Conservation (phyloP, 2,113 vertebrate species). For the Lasiurus cinereus region DNA sequence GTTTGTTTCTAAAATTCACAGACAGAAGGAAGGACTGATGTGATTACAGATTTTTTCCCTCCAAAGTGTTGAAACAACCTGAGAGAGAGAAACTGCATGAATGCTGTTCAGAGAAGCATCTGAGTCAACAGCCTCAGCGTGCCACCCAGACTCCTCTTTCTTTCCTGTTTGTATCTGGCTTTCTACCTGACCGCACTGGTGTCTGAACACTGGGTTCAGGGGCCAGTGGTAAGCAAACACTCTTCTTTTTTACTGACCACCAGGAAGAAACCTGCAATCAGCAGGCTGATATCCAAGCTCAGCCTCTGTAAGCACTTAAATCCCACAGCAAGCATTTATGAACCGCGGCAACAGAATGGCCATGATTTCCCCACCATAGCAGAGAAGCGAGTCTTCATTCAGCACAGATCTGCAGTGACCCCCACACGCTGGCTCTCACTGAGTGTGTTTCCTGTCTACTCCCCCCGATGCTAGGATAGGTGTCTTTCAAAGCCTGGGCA, state of each 20-base stretch:
- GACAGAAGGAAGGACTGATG: not conserved
- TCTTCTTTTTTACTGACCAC: not conserved
- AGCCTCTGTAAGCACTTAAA: slow-evolving; percentile 23
- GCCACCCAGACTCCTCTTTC: not conserved
- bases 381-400: not conserved
- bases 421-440: not conserved
- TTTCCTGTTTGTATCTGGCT: not conserved
- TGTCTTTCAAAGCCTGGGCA: not conserved
- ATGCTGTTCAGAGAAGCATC: not conserved
- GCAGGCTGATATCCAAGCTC: not conserved
- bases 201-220: not conserved
- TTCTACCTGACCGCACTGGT: not conserved
- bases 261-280: slow-evolving; percentile 34
- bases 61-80: not conserved
- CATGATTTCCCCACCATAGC: not conserved
- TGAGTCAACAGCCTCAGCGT: not conserved
- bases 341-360: not conserved
- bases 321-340: slow-evolving; percentile 13
- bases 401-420: not conserved
- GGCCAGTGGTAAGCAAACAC: not conserved
- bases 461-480: not conserved
- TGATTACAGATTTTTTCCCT: not conserved
- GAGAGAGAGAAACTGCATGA: not conserved
- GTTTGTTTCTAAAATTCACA: not conserved
- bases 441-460: not conserved